Percentiles rank a stretch among this genome's conserved stretches.
phyloP scores from a whole-genome alignment of 2,113 vertebrate genomes.

The Synodontis membranacea region DNA sequence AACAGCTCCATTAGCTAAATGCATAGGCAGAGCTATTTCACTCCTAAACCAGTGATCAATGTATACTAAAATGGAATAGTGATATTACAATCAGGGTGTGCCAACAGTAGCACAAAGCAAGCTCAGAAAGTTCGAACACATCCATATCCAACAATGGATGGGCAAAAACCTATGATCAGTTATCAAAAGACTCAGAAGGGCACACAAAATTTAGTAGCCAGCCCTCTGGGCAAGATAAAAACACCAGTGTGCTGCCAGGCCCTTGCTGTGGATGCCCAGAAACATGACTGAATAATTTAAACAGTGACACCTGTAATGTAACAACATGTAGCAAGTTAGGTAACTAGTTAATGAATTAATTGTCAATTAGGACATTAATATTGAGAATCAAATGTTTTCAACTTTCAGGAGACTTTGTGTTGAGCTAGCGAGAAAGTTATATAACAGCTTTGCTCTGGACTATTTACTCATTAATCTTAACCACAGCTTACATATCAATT shows the following conservation, averaged over 20 bases:
- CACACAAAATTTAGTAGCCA: too few species aligned
- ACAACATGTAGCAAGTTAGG: neutral
- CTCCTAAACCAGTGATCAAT: neutral
- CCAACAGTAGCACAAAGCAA: neutral
- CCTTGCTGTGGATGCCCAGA: neutral
- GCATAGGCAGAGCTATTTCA: neutral
- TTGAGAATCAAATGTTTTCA: neutral
- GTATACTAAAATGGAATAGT: neutral
- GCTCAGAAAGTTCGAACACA: neutral
- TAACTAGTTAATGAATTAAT: neutral
- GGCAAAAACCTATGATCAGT: neutral
- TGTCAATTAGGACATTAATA: neutral
- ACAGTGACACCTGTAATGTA: neutral
- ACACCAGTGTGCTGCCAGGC: neutral
- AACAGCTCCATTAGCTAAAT: conserved; percentile 15
- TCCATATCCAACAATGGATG: neutral
- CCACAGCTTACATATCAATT: neutral
- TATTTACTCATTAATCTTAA: neutral
- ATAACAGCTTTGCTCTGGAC: neutral
- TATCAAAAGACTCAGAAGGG: too few species aligned
- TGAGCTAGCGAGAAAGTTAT: neutral
- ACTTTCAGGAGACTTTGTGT: neutral
- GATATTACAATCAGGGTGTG: neutral
- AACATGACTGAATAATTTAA: neutral
- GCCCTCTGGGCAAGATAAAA: neutral